A percentile compares a stretch with the other conserved stretches of the same genome.
These are phyloP conservation scores for Biston stratarius DNA, from an alignment of 2,888 invertebrate genomes.

Conservation along the genomic window DNA sequence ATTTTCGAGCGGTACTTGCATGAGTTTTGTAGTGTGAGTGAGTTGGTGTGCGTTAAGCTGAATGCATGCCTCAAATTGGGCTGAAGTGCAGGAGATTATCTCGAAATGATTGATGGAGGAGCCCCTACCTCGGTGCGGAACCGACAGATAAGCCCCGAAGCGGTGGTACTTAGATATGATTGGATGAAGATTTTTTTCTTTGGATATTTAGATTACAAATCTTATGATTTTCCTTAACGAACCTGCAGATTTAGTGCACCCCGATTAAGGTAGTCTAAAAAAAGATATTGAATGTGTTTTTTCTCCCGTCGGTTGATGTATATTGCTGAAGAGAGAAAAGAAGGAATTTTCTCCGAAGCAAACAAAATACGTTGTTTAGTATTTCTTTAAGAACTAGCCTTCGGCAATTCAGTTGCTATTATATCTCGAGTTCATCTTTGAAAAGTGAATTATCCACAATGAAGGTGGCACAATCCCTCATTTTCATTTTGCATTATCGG, in stretches of 20 bases:
- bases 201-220: conserved; percentile 7
- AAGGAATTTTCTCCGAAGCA: too few relatives aligned
- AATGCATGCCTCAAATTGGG: conserved; percentile 81
- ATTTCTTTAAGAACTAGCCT: neutral
- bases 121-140: conserved; percentile 43
- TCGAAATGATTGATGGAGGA: conserved; percentile 87
- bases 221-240: neutral
- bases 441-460: conserved; percentile 2
- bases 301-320: too few relatives aligned
- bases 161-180: conserved; percentile 21
- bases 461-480: conserved; percentile 18
- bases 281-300: too few relatives aligned
- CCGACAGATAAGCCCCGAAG: conserved; percentile 34
- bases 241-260: too few relatives aligned
- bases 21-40: conserved; percentile 17
- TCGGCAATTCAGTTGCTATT: too few relatives aligned
- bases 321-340: too few relatives aligned
- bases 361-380: neutral
- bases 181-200: conserved; percentile 21
- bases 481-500: conserved; percentile 32
- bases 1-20: conserved; percentile 22
- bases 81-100: conserved; percentile 89
- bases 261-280: too few relatives aligned
- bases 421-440: neutral
- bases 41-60: conserved; percentile 77